phyloP scores from a whole-genome alignment of 2,888 invertebrate genomes.

The Stratiomys singularior region DNA sequence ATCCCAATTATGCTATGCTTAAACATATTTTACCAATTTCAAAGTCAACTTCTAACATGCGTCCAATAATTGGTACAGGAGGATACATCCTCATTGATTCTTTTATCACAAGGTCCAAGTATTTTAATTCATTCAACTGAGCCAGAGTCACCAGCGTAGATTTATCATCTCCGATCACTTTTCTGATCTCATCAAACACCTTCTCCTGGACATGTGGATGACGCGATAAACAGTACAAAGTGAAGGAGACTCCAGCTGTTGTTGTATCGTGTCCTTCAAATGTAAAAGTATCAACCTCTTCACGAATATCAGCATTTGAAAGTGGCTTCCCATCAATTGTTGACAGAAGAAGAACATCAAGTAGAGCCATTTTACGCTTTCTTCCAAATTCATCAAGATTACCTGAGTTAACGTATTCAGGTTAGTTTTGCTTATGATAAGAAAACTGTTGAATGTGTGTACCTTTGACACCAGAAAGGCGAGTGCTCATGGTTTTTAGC shows the following conservation, averaged over 20 bases:
- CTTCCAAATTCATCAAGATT: constrained; percentile 61
- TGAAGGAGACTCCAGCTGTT: constrained; percentile 63
- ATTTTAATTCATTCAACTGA: constrained; percentile 49
- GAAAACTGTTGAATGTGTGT: too few species aligned
- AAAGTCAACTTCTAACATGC: constrained; percentile 45
- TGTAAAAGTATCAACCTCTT: constrained; percentile 76
- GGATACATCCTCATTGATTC: constrained; percentile 52
- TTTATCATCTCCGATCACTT: constrained; percentile 58
- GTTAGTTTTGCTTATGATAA: neutral
- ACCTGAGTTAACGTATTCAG: neutral
- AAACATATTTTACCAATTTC: constrained; percentile 54
- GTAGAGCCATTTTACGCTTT: constrained; percentile 71
- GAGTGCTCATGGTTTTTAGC: neutral
- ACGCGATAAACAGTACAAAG: constrained; percentile 62
- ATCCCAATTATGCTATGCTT: neutral
- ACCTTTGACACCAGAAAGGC: too few species aligned
- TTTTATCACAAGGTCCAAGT: constrained; percentile 52
- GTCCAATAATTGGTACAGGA: constrained; percentile 49
- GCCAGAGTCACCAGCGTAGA: constrained; percentile 55
- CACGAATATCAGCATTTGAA: constrained; percentile 68
- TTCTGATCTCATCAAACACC: constrained; percentile 60
- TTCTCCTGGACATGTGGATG: constrained; percentile 63
- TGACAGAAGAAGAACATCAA: constrained; percentile 71
- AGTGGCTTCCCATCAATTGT: constrained; percentile 68
- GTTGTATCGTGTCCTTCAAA: constrained; percentile 68